Conservation (phyloP, 35 echinoderm and acorn worm species). For the Acanthaster planci region DNA sequence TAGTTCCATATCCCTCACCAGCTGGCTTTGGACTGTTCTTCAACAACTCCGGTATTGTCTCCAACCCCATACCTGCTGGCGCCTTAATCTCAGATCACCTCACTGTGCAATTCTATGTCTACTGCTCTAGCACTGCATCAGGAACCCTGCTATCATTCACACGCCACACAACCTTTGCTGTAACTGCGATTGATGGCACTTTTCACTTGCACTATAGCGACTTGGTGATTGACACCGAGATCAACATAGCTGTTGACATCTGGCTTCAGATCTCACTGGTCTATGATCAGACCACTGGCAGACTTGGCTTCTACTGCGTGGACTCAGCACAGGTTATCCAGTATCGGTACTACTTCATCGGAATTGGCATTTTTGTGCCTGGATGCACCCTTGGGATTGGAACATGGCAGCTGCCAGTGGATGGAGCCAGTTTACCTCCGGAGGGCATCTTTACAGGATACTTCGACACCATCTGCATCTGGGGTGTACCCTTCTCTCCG, state of each 20-base stretch:
- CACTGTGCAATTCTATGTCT: constrained; percentile 67
- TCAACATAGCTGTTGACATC: constrained; percentile 35
- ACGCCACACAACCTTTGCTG: constrained; percentile 49
- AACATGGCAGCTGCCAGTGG: constrained; percentile 70
- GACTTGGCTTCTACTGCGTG: constrained; percentile 58
- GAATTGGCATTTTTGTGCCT: constrained; percentile 38
- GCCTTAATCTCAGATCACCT: constrained; percentile 22
- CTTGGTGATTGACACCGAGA: constrained; percentile 39
- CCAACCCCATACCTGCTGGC: constrained; percentile 33
- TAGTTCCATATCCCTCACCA: constrained; percentile 31
- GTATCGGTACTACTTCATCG: constrained; percentile 38
- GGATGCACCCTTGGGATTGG: constrained; percentile 67
- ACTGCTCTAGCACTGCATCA: constrained; percentile 17
- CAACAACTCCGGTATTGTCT: constrained; percentile 55
- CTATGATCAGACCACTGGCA: constrained; percentile 33
- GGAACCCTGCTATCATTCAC: constrained; percentile 72
- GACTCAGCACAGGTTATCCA: constrained; percentile 37
- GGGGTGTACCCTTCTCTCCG: constrained; percentile 44
- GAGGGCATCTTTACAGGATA: constrained; percentile 55
- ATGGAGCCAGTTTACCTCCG: constrained; percentile 46
- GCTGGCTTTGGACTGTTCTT: constrained; percentile 71
- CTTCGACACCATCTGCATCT: constrained; percentile 56
- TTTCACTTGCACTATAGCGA: constrained; percentile 60
- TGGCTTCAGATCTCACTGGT: constrained; percentile 78
- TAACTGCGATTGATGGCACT: constrained; percentile 38